These are phyloP conservation scores for Eristalis arbustorum DNA, from an alignment of 2,888 invertebrate genomes.

Conservation along the genomic window DNA sequence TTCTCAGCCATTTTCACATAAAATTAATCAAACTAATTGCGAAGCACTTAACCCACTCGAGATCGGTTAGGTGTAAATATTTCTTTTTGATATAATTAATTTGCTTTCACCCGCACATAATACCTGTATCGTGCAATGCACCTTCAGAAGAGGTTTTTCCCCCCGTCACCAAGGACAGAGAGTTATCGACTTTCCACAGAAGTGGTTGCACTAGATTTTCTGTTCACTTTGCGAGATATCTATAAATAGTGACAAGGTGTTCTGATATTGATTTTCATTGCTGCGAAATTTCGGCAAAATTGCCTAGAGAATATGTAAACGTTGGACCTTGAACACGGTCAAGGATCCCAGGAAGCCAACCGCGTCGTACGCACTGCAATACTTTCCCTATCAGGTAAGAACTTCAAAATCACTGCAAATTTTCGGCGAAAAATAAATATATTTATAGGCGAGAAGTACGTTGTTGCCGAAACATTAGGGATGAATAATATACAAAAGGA, in stretches of 20 bases:
- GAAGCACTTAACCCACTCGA: not conserved
- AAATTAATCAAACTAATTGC: not conserved
- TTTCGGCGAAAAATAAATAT: not conserved
- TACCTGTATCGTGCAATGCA: not conserved
- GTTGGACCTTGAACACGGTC: slow-evolving; percentile 43
- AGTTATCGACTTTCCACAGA: not conserved
- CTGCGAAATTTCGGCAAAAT: not conserved
- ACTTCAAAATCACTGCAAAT: slow-evolving; percentile 4
- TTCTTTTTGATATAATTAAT: not conserved
- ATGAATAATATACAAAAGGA: not conserved
- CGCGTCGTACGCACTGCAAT: not conserved
- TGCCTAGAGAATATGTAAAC: not conserved
- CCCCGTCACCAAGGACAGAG: slow-evolving; percentile 36
- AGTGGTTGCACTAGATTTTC: not conserved
- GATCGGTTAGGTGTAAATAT: slow-evolving; percentile 3
- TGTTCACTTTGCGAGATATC: not conserved
- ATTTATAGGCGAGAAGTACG: not conserved
- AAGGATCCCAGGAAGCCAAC: slow-evolving; percentile 36
- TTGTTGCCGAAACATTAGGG: not conserved
- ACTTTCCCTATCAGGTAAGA: slow-evolving; percentile 48
- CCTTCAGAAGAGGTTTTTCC: slow-evolving; percentile 14
- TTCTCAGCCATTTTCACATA: slow-evolving; percentile 32
- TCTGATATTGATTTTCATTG: not conserved
- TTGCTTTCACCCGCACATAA: slow-evolving; percentile 42
- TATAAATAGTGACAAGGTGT: not conserved